A percentile compares a stretch with the other conserved stretches of the same genome.
Evolutionary conservation across 2,113 vertebrate genomes (phyloP).

Genomic region (Vulpes vulpes): DNA sequence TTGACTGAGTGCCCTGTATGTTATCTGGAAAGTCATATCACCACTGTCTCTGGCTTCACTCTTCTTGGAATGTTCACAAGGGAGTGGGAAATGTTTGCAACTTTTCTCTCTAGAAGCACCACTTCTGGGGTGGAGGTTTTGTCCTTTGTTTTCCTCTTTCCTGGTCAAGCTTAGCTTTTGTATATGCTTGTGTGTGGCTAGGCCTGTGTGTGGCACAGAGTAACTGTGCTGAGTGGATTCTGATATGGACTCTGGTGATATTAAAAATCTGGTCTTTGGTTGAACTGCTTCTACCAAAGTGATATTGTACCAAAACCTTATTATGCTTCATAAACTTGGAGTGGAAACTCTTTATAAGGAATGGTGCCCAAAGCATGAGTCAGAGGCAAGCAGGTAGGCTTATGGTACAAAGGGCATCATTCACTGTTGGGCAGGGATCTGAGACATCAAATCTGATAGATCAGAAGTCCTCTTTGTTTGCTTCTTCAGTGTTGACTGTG

Average conservation of each 20-base stretch:
- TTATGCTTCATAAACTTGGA: not conserved
- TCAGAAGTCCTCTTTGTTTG: not conserved
- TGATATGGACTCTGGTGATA: not conserved
- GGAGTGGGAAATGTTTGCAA: not conserved
- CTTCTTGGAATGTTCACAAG: not conserved
- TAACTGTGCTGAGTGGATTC: not conserved
- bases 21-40: not conserved
- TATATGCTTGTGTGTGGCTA: not conserved
- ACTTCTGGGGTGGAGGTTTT: not conserved
- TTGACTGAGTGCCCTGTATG: not conserved
- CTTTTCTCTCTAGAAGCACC: not conserved
- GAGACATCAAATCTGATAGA: not conserved
- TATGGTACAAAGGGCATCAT: not conserved
- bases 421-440: not conserved
- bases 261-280: conserved; percentile 18
- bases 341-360: not conserved
- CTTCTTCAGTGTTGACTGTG: not conserved
- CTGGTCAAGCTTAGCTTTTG: not conserved
- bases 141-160: not conserved
- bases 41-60: not conserved
- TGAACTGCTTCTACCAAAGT: conserved; percentile 30
- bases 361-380: not conserved
- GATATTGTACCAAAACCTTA: not conserved
- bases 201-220: not conserved
- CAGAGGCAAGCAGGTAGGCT: not conserved